Base-by-base conservation (phyloP, 2,113 vertebrate genomes). In the Prionailurus viverrinus region DNA sequence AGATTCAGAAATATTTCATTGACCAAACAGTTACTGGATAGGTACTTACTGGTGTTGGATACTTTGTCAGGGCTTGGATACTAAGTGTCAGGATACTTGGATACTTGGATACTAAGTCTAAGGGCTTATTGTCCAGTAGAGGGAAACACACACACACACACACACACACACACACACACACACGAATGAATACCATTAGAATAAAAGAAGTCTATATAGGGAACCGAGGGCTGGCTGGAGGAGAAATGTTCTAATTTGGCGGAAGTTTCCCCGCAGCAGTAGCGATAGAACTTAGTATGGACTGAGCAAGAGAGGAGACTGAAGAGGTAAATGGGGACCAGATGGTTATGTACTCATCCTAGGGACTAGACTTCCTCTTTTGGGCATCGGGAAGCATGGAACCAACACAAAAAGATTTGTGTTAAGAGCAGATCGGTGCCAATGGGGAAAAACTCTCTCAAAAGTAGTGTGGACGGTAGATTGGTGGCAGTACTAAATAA, bases 1-100 rank as follows among this genome's bases (percentile, higher is more conserved):
- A 51, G 58, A 97, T 93, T 94, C 39, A 87, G 53, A 90, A 82
- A 82, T 69, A 89, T 65, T 39, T 86, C 41, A 90, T 51, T 51
- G 41, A 85, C 45, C 23, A 76, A 69, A 78, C 41, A 79, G 29
- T 87, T 18, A 80, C 65, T 66, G 48, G 16, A 13, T 94, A 68
- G 15, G 13, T 82, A 41, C 5, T 93, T 76, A 51, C 1, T 94
- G 25, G 58, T 89, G 9, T 84, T 55, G 78, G 69, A 84, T 14
- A 53, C 29, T 53, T 53, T 79, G 27, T 82, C 16, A 45, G 18
- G 6, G 39, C 39, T 39, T 39, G 39, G 39, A 39, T 39, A 39
- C 39, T 39, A 39, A 39, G 39, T 39, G 39, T 39, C 39, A 39
- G 39, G 39, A 39, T 39, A 39, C 39, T 39, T 4, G 39, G 39